Evolutionary conservation across 2,888 invertebrate genomes (phyloP), one percentile per base, ranked within the genome.

Genomic region (Mesoligia furuncula): DNA sequence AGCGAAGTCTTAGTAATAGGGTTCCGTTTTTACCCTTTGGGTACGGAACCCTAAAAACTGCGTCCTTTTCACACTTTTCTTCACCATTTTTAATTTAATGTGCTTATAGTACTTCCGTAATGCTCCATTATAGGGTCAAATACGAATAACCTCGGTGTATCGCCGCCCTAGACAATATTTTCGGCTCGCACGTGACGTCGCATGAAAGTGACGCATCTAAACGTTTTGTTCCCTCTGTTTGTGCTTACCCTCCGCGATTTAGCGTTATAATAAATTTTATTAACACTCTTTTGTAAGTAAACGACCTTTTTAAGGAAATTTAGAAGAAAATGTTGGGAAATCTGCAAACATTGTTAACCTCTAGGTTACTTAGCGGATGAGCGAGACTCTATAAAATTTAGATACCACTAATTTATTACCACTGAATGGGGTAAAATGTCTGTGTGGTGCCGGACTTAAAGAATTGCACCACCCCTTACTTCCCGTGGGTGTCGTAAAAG

Each of bases 111-210:
- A 80, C 75, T 74, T 61, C 74, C 36, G 24, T 66, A 80, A 68
- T 68, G 62, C 57, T 54, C 66, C 65, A 83, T 80, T 73, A 77
- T 57, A 79, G 75, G 64, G 73, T 77, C 68, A 84, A 82, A 83
- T 79, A 81, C 84, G 73, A 87, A 82, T 87, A 81, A 88, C 73
- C 86, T 77, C 77, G 73, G 74, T 89, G 87, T 85, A 73, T 68
- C 81, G 42, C 88, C 20, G 24, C 65, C 84, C 79, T 79, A 83
- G 72, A 39, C 65, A 65, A 79, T 84, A 85, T 85, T 79, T 86
- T 90, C 64, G 74, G 81, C 75, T 73, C 24, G 78, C 54, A 87
- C 92, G 92, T 92, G 92, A 92, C 91, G 75, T 17, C 69, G 91
- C 92, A 92, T 91, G 80, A 79, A 84, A 68, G 57, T 82, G 71